Percentiles rank a stretch among this genome's conserved stretches.
Conservation (phyloP, 2,797 vertebrate genomes). For the Furcifer pardalis region DNA sequence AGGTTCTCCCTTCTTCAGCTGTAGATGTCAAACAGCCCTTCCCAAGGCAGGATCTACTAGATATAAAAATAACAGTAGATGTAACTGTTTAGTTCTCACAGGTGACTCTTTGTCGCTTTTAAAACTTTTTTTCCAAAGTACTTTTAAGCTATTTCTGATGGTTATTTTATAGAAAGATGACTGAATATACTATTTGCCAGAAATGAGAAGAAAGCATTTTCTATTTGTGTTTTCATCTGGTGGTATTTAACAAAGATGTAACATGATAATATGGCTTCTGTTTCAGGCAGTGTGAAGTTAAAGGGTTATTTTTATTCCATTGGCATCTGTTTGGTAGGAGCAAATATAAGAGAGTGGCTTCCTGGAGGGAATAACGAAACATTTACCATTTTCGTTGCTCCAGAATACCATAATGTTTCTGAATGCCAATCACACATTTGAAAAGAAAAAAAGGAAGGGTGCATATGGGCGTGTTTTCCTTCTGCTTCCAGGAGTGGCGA, state of each 20-base stretch:
- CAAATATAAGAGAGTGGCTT: constrained; percentile 44
- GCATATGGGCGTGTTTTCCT: too few species aligned
- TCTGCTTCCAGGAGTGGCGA: too few species aligned
- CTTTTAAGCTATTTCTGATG: not conserved
- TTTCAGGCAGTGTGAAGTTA: not conserved
- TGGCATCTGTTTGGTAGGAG: constrained; percentile 52
- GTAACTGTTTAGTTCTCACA: too few species aligned
- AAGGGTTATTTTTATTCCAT: constrained; percentile 50
- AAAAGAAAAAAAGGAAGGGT: too few species aligned
- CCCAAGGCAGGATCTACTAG: too few species aligned
- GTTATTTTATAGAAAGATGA: too few species aligned
- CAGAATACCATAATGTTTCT: not conserved
- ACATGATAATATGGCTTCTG: not conserved
- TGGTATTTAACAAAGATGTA: constrained; percentile 15
- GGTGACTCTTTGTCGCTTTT: not conserved
- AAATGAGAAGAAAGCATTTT: constrained; percentile 41
- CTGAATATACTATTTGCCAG: constrained; percentile 15
- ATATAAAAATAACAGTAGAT: too few species aligned
- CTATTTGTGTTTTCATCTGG: constrained; percentile 32
- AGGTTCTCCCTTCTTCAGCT: not conserved
- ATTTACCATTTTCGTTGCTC: not conserved
- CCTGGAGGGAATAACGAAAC: constrained; percentile 35
- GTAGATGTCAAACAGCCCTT: too few species aligned
- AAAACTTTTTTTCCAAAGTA: too few species aligned
- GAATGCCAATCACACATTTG: not conserved